Conservation (phyloP, 1,140 invertebrate genomes). For the Ostrea edulis region DNA sequence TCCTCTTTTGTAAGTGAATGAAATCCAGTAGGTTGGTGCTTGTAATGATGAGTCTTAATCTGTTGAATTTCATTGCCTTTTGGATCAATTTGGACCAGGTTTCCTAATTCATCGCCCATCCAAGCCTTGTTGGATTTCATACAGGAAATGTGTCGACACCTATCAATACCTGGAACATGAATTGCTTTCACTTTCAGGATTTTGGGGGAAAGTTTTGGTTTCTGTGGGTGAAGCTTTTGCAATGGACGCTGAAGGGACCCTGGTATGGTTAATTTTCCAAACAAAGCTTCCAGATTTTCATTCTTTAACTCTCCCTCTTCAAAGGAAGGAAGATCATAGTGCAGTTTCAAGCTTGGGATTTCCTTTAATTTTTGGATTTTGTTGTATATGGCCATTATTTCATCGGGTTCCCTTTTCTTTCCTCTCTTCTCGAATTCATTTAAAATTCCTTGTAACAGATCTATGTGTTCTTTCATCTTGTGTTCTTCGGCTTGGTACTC, state of each 20-base stretch:
- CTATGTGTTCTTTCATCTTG: constrained; percentile 11
- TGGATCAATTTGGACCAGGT: constrained; percentile 4
- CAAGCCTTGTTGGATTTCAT: constrained; percentile 11
- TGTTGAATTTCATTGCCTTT: neutral
- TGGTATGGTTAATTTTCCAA: neutral
- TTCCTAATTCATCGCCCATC: constrained; percentile 12
- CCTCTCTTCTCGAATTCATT: neutral
- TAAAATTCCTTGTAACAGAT: neutral
- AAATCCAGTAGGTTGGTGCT: constrained; percentile 4
- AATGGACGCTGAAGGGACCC: neutral
- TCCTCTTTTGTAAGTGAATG: neutral
- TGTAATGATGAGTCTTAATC: neutral
- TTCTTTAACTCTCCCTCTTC: neutral
- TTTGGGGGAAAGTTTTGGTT: neutral
- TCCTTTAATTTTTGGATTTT: constrained; percentile 5
- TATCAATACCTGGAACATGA: constrained; percentile 6
- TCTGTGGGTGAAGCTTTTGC: neutral
- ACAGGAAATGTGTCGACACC: constrained; percentile 14
- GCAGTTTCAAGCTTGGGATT: neutral
- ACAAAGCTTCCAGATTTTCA: constrained; percentile 6
- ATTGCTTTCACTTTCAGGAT: constrained; percentile 27
- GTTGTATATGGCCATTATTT: neutral
- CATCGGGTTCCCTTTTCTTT: neutral
- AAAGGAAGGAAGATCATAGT: neutral
- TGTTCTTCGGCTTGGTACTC: neutral